Evolutionary conservation across 1,140 invertebrate genomes (phyloP).

Genomic region (Drosophila kohkoa): DNA sequence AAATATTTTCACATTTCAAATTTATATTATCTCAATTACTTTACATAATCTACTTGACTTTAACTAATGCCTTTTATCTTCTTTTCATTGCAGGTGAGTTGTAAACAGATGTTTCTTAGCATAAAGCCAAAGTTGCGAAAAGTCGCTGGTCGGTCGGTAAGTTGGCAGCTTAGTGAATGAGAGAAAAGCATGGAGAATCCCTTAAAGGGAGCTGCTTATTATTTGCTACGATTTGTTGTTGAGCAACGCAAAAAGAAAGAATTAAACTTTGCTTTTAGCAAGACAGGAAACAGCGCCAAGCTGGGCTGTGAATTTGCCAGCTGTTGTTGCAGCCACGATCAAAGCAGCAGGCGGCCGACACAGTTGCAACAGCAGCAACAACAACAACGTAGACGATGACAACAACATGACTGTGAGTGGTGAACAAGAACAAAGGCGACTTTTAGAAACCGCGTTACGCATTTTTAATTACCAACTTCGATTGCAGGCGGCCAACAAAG

Average conservation of each 20-base stretch:
- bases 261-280: slow-evolving; percentile 44
- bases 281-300: slow-evolving; percentile 14
- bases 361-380: slow-evolving; percentile 32
- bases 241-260: not conserved
- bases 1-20: no score
- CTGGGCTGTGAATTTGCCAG: slow-evolving; percentile 8
- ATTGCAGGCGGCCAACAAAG: slow-evolving; percentile 22
- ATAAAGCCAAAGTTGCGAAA: not conserved
- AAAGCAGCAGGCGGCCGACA: slow-evolving; percentile 60
- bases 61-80: not conserved
- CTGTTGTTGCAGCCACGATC: slow-evolving; percentile 44
- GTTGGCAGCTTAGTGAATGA: slow-evolving; percentile 8
- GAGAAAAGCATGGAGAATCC: not conserved
- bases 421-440: slow-evolving; percentile 57
- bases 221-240: slow-evolving; percentile 30
- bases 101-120: not conserved
- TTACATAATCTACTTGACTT: slow-evolving; percentile 8
- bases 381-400: not conserved
- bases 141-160: slow-evolving; percentile 4
- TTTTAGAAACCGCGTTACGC: slow-evolving; percentile 64
- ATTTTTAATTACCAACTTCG: slow-evolving; percentile 79
- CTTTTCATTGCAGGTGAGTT: slow-evolving; percentile 21
- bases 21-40: not conserved
- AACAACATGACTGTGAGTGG: slow-evolving; percentile 2
- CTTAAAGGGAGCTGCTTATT: slow-evolving; percentile 16